Conservation (phyloP, 2,888 invertebrate species). For the Andrena flavipes region DNA sequence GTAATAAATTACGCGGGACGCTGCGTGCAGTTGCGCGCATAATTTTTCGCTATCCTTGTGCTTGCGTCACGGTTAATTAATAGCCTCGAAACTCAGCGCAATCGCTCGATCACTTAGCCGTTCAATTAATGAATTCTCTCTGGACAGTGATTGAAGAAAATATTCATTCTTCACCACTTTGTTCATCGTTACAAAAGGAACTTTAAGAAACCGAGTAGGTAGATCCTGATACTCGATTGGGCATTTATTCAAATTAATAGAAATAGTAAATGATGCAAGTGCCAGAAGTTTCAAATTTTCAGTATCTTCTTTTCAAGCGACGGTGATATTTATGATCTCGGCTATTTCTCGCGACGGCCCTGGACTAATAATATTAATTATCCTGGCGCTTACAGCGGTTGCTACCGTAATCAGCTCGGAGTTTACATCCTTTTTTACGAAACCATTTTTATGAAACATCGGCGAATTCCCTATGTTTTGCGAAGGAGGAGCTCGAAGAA, state of each 20-base stretch:
- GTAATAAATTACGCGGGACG: constrained; percentile 35
- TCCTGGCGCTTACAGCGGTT: too few relatives aligned
- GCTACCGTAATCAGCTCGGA: too few relatives aligned
- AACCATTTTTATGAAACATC: too few relatives aligned
- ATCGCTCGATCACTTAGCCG: not conserved
- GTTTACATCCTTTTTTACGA: too few relatives aligned
- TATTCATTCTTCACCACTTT: not conserved
- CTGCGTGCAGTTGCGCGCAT: not conserved
- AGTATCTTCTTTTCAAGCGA: too few relatives aligned
- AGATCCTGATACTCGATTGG: too few relatives aligned
- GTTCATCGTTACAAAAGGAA: not conserved
- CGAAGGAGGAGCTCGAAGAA: not conserved
- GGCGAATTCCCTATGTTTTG: not conserved
- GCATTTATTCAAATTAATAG: too few relatives aligned
- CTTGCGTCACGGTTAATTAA: not conserved
- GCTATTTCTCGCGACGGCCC: too few relatives aligned
- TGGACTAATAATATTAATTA: too few relatives aligned
- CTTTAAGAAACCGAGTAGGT: not conserved
- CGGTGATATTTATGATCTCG: too few relatives aligned
- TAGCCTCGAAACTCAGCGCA: not conserved
- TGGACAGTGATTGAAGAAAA: not conserved
- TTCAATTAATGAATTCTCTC: not conserved
- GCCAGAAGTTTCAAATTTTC: too few relatives aligned
- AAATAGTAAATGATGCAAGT: too few relatives aligned
- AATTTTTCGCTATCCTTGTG: not conserved